Evolutionary conservation across 2,888 invertebrate species (phyloP), one percentile per base, ranked within the genome.

Genomic region (Plemyria rubiginata): DNA sequence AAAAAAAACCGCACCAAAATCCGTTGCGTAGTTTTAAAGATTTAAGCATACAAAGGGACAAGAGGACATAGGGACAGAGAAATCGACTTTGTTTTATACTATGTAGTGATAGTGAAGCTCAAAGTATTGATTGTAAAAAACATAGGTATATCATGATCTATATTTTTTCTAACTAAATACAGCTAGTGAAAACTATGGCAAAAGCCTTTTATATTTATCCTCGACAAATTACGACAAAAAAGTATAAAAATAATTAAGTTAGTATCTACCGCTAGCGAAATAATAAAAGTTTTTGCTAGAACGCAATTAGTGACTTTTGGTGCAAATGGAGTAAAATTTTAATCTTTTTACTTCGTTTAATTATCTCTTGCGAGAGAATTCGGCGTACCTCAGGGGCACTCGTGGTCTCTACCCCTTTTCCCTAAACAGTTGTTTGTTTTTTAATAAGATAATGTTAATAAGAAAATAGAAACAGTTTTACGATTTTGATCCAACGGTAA

Each of bases 341-440:
- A 45, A 51, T n/a, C n/a, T 51, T 58, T 58, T 57, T 50, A 49
- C 9, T 40, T 0, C 13, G 13, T 32, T 52, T 43, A 32, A 40
- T 45, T 54, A 45, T 15, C 55, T 55, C 38, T 22, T 41, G 36
- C 12, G 7, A 36, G 13, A 36, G 5, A 50, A 43, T 32, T 57
- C 46, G 46, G 50, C 3, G 38, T 6, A 22, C 56, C 53, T 45
- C 16, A 46, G 46, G 60, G 57, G n/a, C 29, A n/a, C 32, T 43
- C 29, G 36, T 9, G 53, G 29, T 53, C 41, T 9, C 13, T 5
- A 40, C 38, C 28, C 8, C 49, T 38, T 12, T 56, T 57, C 53
- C 45, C 52, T 36, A 52, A 40, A 32, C 32, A 56, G 41, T 41
- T 50, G 51, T 57, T 65, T 60, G 50, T 12, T 32, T 54, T 60